Evolutionary conservation across 2,888 invertebrate species (phyloP).

Genomic region (Chrysolina oricalcia): DNA sequence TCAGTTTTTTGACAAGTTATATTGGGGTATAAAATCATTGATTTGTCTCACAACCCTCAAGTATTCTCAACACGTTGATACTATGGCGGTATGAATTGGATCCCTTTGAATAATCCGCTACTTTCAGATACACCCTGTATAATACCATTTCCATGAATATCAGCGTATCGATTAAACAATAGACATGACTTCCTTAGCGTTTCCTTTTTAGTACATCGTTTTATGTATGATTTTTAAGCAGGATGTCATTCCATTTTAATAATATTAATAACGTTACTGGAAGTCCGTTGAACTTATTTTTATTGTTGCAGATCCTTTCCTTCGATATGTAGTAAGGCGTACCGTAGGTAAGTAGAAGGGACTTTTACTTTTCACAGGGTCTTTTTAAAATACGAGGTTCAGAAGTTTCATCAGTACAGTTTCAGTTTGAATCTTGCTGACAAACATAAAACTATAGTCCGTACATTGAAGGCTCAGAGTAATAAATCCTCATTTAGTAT

Average conservation of each 20-base stretch:
- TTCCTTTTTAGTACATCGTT: slow-evolving; percentile 50
- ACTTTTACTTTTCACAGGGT: not conserved
- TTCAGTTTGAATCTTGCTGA: no score
- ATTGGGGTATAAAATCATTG: no score
- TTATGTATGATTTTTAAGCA: slow-evolving; percentile 48
- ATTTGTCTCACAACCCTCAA: no score
- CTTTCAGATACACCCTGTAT: slow-evolving; percentile 24
- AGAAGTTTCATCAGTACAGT: no score
- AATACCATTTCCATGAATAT: slow-evolving; percentile 19
- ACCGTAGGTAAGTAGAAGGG: slow-evolving; percentile 44
- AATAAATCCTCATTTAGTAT: no score
- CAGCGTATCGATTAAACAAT: slow-evolving; percentile 49
- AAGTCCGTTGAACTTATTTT: slow-evolving; percentile 48
- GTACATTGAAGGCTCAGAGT: no score
- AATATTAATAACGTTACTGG: slow-evolving; percentile 46
- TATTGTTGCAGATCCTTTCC: slow-evolving; percentile 47
- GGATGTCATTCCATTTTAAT: slow-evolving; percentile 47
- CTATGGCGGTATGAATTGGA: no score
- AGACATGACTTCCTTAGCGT: slow-evolving; percentile 46
- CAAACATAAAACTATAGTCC: no score
- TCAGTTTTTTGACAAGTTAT: no score
- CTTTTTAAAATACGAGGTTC: no score
- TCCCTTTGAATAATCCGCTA: no score
- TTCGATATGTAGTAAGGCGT: slow-evolving; percentile 48
- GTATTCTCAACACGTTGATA: no score